Base-by-base conservation (phyloP, 1,140 invertebrate genomes). In the Meloidogyne hapla region DNA sequence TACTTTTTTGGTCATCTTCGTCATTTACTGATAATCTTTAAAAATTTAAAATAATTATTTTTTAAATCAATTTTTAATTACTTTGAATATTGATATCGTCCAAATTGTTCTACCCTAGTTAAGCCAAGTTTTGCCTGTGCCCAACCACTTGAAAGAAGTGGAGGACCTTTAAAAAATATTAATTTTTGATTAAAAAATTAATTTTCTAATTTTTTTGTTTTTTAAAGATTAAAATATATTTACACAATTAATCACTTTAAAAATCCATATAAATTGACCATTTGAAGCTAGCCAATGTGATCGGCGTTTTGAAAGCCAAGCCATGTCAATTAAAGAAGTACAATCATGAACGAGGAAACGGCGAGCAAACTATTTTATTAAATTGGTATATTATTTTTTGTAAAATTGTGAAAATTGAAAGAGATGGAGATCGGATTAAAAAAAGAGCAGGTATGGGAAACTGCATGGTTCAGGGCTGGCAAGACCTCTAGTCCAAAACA, bases 321-420 rank as follows among this genome's bases (percentile, higher is more conserved):
- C 79, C 81, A 82, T 82, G 40, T 82, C 81, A 64, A 82, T 82
- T 25, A 82, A 62, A 5, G 81, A 81, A 15, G 81, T 82, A 38
- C 81, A 48, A 65, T 61, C 40, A 28, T 69, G 56, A 42, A 40
- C 61, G 10, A 82, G 64, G 62, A 78, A 70, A 42, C 83, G 82
- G 26, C 75, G 73, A 21, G 70, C 81, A 73, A 83, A 82, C 81
- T 82, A n/a, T n/a, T n/a, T 18, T 2, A 48, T 18, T 18, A 56
- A 56, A 56, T 56, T 56, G 3, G 6, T 9, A 56, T 8, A 42
- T 18, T 3, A 33, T 33, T 33, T 33, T 3, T 33, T 4, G 33
- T 2, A 33, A 33, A 33, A 4, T 33, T 33, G 33, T 6, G 33
- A 33, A 33, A 5, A 6, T 33, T 33, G 9, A 33, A 33, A 33